Base-by-base conservation (phyloP, 2,888 invertebrate genomes). In the Drosophila limbata region DNA sequence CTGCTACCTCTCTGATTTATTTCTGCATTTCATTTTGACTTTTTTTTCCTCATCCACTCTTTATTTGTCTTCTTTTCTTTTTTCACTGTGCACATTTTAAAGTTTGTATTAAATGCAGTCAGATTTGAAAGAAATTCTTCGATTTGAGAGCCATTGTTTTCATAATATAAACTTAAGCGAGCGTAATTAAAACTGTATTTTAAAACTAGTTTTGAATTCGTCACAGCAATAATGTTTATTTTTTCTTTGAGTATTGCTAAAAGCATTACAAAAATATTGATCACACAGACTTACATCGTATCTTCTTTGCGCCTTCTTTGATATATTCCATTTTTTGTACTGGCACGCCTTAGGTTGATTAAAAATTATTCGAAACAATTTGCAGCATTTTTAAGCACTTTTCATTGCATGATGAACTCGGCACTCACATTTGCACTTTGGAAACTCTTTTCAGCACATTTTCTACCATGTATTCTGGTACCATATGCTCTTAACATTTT, bases 1-100 rank as follows among this genome's bases (percentile, higher is more conserved):
- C 70, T 79, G 67, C 39, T 52, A 21, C 60, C 52, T 59, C 52
- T 60, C 57, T 73, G 81, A 88, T 78, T 84, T 84, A 85, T 77
- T 76, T 57, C 59, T 28, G 62, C 52, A 50, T 51, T 57, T 42
- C 42, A 45, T 57, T 64, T 53, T 9, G n/a, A 33, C n/a, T 56
- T 45, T 62, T 17, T 56, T 45, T 62, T 40, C 25, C 17, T 28
- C 9, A 37, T 57, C 45, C 11, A 25, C 4, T 15, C 31, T 13
- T 39, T n/a, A 8, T 40, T 17, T 57, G 40, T 21, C 6, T 53
- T 25, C 25, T 5, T 10, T 51, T 8, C 9, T 51, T 35, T 35
- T 47, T 25, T 25, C 5, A 13, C 15, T 19, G 39, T 11, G 8
- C 15, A n/a, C 9, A 21, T 13, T 28, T 51, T 40, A 13, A 42